Base-by-base conservation (phyloP, 2,888 invertebrate species). In the Iselma pallidipennis region DNA sequence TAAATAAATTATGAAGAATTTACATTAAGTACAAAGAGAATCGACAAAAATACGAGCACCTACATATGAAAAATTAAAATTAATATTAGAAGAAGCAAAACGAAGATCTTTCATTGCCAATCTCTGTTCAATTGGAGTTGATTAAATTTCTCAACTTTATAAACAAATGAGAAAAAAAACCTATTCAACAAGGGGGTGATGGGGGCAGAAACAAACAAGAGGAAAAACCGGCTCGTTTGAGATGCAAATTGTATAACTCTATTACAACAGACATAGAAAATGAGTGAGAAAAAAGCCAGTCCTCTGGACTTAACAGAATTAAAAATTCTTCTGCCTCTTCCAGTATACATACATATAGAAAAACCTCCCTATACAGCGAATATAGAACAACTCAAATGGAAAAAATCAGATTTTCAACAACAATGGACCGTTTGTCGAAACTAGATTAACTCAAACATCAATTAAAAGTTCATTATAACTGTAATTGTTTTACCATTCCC, bases 191-290 rank as follows among this genome's bases (percentile, higher is more conserved):
- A 16, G 45, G 52, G 57, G 56, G 21, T 45, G 54, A 21, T 16
- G 16, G 7, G 37, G 16, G 37, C 1, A 6, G 37, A 37, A n/a
- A 37, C 53, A 61, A 59, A 49, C 14, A 10, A 23, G 6, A 37
- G 9, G 26, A 53, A 61, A 59, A 59, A 63, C 33, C 37, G 55
- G 19, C 59, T 57, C 59, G 70, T 71, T 73, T 69, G 64, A 68
- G 63, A 71, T 70, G 68, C 69, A 72, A 73, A 73, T 73, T 66
- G 65, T 58, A 63, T 72, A 70, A 72, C 68, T 57, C 57, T 66
- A 63, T 70, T 71, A 66, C 63, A 58, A n/a, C n/a, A 45, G 45
- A 21, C 21, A 21, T 2, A 45, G 21, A 45, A 45, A 21, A 21
- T 12, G 19, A 19, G 21, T 45, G 45, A 10, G 6, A 9, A 16